Conservation (phyloP, 2,113 vertebrate genomes). For the Thoracochromis brauschi region DNA sequence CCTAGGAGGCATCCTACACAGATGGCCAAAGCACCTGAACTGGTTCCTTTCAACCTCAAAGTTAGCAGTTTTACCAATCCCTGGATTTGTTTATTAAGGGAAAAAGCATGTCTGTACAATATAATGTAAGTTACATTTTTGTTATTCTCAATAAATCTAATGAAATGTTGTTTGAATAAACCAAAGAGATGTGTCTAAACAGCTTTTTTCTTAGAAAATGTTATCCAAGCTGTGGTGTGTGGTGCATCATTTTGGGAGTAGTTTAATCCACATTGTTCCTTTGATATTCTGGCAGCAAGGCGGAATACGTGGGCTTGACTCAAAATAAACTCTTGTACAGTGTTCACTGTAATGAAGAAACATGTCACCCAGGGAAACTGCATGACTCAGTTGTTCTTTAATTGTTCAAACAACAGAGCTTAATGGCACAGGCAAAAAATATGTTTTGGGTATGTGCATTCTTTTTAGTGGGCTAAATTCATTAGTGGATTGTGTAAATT, state of each 20-base stretch:
- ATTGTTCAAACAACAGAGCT: not conserved
- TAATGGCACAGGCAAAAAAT: not conserved
- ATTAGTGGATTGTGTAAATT: not conserved
- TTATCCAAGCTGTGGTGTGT: not conserved
- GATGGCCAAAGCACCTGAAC: not conserved
- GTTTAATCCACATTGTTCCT: not conserved
- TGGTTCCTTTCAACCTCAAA: not conserved
- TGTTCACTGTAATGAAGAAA: not conserved
- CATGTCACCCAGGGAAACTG: not conserved
- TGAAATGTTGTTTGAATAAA: not conserved
- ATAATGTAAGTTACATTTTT: not conserved
- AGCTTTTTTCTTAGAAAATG: not conserved
- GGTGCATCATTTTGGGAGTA: not conserved
- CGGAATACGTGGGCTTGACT: not conserved
- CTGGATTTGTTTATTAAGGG: not conserved
- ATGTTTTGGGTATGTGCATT: not conserved
- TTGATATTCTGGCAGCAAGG: not conserved
- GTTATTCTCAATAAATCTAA: not conserved
- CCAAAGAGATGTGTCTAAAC: not conserved
- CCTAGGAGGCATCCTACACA: not conserved
- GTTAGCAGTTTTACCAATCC: not conserved
- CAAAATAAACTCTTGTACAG: not conserved
- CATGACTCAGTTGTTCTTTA: not conserved
- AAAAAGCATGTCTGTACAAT: not conserved
- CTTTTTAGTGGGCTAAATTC: not conserved